These are phyloP conservation scores for Amphipoea lucens DNA, from an alignment of 2,888 invertebrate genomes.

Conservation along the genomic window DNA sequence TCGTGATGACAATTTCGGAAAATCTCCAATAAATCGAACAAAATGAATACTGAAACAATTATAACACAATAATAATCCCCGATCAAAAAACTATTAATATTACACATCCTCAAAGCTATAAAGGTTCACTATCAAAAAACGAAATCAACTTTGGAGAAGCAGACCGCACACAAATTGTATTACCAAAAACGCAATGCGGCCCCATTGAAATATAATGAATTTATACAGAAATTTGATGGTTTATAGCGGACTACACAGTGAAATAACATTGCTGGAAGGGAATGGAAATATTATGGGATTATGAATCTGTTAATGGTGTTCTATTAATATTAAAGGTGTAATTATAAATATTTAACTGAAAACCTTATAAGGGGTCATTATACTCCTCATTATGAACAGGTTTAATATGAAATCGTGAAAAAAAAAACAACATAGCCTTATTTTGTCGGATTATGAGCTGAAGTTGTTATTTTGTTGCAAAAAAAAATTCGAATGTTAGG, in stretches of 20 bases:
- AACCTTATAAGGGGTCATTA: background rate
- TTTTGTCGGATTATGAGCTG: background rate
- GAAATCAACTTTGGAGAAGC: slow-evolving; percentile 64
- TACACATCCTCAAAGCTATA: slow-evolving; percentile 34
- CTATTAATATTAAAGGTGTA: background rate
- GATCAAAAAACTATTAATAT: slow-evolving; percentile 5
- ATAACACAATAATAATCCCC: background rate
- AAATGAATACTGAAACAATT: background rate
- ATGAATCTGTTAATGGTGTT: background rate
- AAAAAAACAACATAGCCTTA: background rate
- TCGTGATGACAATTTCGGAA: too few species aligned
- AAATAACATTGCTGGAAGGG: slow-evolving; percentile 50
- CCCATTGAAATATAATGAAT: slow-evolving; percentile 80
- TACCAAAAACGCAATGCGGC: slow-evolving; percentile 75
- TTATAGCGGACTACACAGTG: slow-evolving; percentile 58
- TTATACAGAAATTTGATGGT: slow-evolving; percentile 78
- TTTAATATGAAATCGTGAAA: background rate
- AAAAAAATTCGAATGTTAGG: background rate
- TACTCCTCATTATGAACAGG: background rate
- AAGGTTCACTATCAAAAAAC: slow-evolving; percentile 66
- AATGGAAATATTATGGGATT: background rate
- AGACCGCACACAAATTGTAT: slow-evolving; percentile 79
- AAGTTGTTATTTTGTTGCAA: background rate
- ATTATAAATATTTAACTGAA: background rate
- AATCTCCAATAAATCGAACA: background rate